A percentile compares a stretch with the other conserved stretches of the same genome.
These are phyloP conservation scores for Odontamblyopus rebecca DNA, from an alignment of 2,797 vertebrate genomes.

Conservation along the genomic window DNA sequence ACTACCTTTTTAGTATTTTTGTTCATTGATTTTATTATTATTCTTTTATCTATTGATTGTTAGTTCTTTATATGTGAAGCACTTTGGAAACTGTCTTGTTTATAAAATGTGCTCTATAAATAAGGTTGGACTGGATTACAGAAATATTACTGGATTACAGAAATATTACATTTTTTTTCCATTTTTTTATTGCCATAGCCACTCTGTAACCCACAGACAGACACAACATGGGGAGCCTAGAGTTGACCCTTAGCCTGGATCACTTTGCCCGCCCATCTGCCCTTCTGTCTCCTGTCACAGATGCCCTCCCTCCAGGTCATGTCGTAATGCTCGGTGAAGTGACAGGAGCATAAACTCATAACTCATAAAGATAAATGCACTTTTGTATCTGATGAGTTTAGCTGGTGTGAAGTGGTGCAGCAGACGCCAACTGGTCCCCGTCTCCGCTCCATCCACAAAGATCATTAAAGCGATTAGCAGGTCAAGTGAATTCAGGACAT, in stretches of 20 bases:
- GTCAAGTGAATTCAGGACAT: slow-evolving; percentile 29
- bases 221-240: too few relatives aligned
- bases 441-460: slow-evolving; percentile 1
- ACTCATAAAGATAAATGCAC: neutral
- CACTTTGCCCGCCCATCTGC: slow-evolving; percentile 74
- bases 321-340: slow-evolving; percentile 63
- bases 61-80: too few relatives aligned
- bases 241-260: slow-evolving; percentile 66
- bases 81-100: too few relatives aligned
- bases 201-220: too few relatives aligned
- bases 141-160: too few relatives aligned
- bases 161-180: too few relatives aligned
- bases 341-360: slow-evolving; percentile 52
- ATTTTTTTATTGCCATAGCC: too few relatives aligned
- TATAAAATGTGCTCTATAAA: too few relatives aligned
- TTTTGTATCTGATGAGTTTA: slow-evolving; percentile 29
- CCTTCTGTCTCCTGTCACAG: slow-evolving; percentile 73
- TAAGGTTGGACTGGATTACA: too few relatives aligned
- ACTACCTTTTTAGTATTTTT: too few relatives aligned
- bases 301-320: slow-evolving; percentile 59
- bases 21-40: too few relatives aligned
- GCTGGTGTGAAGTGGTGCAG: slow-evolving; percentile 41
- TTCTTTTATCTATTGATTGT: too few relatives aligned
- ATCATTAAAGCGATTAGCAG: slow-evolving; percentile 31
- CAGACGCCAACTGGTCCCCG: slow-evolving; percentile 33